Base-by-base conservation (phyloP, 2,888 invertebrate species). In the Pegoplata infirma region DNA sequence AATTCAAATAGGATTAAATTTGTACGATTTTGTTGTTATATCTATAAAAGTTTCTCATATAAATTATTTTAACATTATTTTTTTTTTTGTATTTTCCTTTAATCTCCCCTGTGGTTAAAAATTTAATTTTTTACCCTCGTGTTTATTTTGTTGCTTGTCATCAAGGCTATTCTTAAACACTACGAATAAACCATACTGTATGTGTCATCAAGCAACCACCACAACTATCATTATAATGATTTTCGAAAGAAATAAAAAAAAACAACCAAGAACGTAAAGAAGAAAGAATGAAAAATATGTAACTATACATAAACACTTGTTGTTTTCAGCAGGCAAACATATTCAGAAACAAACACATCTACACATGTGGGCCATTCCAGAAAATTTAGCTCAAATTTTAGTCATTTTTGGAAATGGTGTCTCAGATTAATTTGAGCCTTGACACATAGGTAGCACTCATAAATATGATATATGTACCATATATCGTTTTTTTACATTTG, bases 151-250 rank as follows among this genome's bases (percentile, higher is more conserved):
- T 19, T 64, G 53, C 14, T 64, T 68, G 51, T 51, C 63, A 51
- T 36, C 73, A 77, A 69, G 73, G 64, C 64, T 69, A 66, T 69
- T 59, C 78, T 64, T 69, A 28, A 73, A 58, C 21, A 51, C 28
- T 49, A 44, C 44, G 47, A 58, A 32, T 8, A n/a, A 53, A 12
- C 16, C 14, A 44, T 16, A 61, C 47, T 66, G 51, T 51, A 46
- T 67, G 21, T 75, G 67, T 36, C 64, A 71, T 71, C 76, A 69
- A 67, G 67, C n/a, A n/a, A n/a, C n/a, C n/a, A n/a, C 61, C 46
- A 53, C 51, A 56, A 51, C 23, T 56, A 66, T 55, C 59, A 74
- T 61, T 63, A 40, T 61, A 68, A 53, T 47, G 56, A 44, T 67
- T 32, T 55, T 53, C 67, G 8, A 25, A 55, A 47, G 19, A 17